Conservation (phyloP, 2,888 invertebrate genomes). For the Drosophila rubida region DNA sequence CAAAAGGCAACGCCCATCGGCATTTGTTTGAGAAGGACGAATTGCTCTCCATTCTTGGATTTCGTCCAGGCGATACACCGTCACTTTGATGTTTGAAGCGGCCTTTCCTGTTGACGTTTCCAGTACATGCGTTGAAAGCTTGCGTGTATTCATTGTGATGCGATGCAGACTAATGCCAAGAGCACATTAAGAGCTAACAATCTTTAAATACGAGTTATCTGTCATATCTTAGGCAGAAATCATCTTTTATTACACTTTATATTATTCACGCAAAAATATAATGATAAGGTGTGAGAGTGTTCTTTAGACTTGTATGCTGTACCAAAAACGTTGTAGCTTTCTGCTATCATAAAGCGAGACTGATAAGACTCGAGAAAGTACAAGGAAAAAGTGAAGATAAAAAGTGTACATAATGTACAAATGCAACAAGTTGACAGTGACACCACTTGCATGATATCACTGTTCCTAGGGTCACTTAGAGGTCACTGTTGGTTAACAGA, state of each 20-base stretch:
- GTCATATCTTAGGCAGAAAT: not conserved
- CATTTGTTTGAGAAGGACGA: constrained; percentile 88
- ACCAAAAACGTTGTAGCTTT: not conserved
- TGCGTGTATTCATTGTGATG: constrained; percentile 50
- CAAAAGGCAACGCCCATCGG: constrained; percentile 83
- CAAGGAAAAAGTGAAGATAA: constrained; percentile 1
- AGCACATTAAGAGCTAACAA: not conserved
- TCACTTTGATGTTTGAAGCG: constrained; percentile 88
- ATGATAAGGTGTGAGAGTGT: not conserved
- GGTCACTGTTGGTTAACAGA: not conserved
- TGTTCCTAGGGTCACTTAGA: not conserved
- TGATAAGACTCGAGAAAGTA: constrained; percentile 5
- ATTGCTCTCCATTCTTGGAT: constrained; percentile 88
- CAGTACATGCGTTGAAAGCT: constrained; percentile 90
- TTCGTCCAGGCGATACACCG: constrained; percentile 87
- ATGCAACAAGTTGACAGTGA: constrained; percentile 17
- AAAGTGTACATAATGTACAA: not conserved
- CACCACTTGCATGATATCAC: not conserved
- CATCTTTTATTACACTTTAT: constrained; percentile 8
- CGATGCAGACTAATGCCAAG: not conserved
- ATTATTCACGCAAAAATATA: constrained; percentile 14
- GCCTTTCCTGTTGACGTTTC: constrained; percentile 90
- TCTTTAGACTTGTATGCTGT: not conserved
- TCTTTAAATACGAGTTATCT: constrained; percentile 5
- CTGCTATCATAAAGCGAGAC: not conserved